These are phyloP conservation scores for Brachionus calyciflorus DNA, from an alignment of 1,140 invertebrate species.

Conservation along the genomic window DNA sequence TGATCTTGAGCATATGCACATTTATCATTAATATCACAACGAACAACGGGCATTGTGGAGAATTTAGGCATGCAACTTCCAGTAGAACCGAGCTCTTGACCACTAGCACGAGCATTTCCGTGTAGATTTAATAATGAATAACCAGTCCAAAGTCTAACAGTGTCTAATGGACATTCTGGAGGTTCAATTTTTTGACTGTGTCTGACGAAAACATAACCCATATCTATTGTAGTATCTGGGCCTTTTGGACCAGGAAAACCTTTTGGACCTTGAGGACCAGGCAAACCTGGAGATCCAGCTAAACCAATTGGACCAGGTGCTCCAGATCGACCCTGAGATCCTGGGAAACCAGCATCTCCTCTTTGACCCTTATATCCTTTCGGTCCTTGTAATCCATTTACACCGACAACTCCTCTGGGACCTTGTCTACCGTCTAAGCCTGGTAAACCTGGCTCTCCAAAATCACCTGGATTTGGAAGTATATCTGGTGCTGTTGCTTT, in stretches of 20 bases:
- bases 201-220: slow-evolving; percentile 46
- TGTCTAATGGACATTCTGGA: slow-evolving; percentile 79
- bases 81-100: slow-evolving; percentile 48
- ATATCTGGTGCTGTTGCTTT: not conserved
- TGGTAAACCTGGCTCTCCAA: slow-evolving; percentile 35
- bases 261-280: not conserved
- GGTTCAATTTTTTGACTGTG: slow-evolving; percentile 85
- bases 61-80: slow-evolving; percentile 59
- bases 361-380: slow-evolving; percentile 37
- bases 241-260: slow-evolving; percentile 34
- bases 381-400: not conserved
- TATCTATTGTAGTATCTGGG: slow-evolving; percentile 28
- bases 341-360: slow-evolving; percentile 30
- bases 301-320: slow-evolving; percentile 58
- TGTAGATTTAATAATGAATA: slow-evolving; percentile 74
- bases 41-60: slow-evolving; percentile 60
- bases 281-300: not conserved
- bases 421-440: slow-evolving; percentile 20
- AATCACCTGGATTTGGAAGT: slow-evolving; percentile 21
- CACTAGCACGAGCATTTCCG: slow-evolving; percentile 44
- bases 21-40: slow-evolving; percentile 60
- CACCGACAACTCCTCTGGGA: not conserved
- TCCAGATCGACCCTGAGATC: slow-evolving; percentile 49
- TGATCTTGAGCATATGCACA: slow-evolving; percentile 58
- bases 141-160: slow-evolving; percentile 84